Conservation (phyloP, 2,888 invertebrate genomes). For the Ormyrus labotus region DNA sequence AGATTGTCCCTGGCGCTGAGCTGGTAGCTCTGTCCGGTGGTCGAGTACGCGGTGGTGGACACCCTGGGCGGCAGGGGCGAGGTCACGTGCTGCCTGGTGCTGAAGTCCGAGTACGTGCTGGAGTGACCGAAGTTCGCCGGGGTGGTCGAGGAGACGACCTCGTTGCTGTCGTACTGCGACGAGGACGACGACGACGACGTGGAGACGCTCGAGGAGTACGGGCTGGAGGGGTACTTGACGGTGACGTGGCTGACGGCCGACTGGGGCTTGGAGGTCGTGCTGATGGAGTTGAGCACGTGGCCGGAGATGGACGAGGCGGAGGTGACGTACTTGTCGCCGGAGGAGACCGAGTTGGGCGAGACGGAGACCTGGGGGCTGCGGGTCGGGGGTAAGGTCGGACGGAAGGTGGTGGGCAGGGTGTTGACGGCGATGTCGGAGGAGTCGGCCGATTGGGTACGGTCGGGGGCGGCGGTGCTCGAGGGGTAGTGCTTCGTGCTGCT, state of each 20-base stretch:
- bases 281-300: slow-evolving; percentile 68
- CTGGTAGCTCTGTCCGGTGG: no score
- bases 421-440: slow-evolving; percentile 43
- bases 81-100: slow-evolving; percentile 41
- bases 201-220: slow-evolving; percentile 39
- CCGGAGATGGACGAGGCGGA: slow-evolving; percentile 71
- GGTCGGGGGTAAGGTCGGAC: slow-evolving; percentile 55
- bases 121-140: slow-evolving; percentile 4
- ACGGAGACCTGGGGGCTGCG: slow-evolving; percentile 65
- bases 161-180: slow-evolving; percentile 61
- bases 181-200: slow-evolving; percentile 22
- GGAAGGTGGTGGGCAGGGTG: slow-evolving; percentile 61
- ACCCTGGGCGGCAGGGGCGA: slow-evolving; percentile 57
- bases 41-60: slow-evolving; percentile 37
- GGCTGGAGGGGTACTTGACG: slow-evolving; percentile 38
- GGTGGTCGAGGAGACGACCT: slow-evolving; percentile 69
- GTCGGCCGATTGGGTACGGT: slow-evolving; percentile 26
- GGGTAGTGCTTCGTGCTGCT: slow-evolving; percentile 67
- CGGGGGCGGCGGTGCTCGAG: neutral
- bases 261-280: slow-evolving; percentile 48
- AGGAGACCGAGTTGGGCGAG: slow-evolving; percentile 70
- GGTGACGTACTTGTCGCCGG: slow-evolving; percentile 71
- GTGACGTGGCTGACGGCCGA: slow-evolving; percentile 30
- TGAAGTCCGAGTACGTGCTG: slow-evolving; percentile 59
- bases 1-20: slow-evolving; percentile 74